Base-by-base conservation (phyloP, 2,113 vertebrate genomes). In the Psilopogon haemacephalus region DNA sequence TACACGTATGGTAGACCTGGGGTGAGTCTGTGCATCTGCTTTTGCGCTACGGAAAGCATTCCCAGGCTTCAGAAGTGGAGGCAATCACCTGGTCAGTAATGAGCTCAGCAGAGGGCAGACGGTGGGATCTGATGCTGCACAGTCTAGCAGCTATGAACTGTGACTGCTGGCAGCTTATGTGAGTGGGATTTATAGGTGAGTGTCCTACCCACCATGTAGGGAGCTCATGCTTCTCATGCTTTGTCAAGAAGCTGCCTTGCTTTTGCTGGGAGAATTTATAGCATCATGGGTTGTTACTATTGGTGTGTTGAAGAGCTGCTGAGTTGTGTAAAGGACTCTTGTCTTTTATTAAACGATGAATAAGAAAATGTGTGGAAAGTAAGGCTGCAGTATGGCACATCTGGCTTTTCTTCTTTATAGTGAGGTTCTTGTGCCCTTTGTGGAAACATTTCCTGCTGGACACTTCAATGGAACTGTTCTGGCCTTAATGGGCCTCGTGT, bases 51-150 rank as follows among this genome's bases (percentile, higher is more conserved):
- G 86, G 77, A 88, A 90, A 94, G 58, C 86, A 27, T 92, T 94
- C n/a, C 77, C 88, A 96, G 84, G 84, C 84, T 91, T 88, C 48
- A 86, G 52, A 79, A 58, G 58, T 42, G 81, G 76, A 88, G 69
- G 60, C 65, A 44, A 64, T 95, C 72, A 74, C 84, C 46, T 74
- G 69, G 44, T 72, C 62, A 46, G 2, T 78, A 86, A 75, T 84
- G 64, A 33, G 68, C 90, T 94, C 86, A 88, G 65, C 40, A 84
- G 88, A 94, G 83, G 27, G 46, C 64, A 87, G 78, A 67, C 3
- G 5, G 69, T 78, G 79, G 83, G 73, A 84, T 81, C 46, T 93
- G 90, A 71, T 55, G 56, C 74, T 91, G 65, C 28, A 48, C 83
- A 88, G 86, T 63, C 50, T 78, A 32, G 63, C 71, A 64, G 35